Evolutionary conservation across 1,140 invertebrate genomes (phyloP), one percentile per base, ranked within the genome.

Genomic region (Scylla paramamosain): DNA sequence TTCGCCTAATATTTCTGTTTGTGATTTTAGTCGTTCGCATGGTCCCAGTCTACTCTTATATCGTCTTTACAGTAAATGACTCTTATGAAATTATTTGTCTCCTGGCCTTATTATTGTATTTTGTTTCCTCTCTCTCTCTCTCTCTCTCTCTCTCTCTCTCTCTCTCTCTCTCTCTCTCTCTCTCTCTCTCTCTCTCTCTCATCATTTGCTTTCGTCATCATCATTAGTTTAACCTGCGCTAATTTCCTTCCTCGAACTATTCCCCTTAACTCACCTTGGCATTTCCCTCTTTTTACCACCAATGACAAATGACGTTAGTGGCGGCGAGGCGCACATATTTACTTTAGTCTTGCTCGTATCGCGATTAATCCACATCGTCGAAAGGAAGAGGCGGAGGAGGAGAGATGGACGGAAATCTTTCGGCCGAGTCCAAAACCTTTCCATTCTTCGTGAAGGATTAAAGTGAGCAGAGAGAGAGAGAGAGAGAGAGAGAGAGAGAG

Each of bases 401-500:
- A 77, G 20, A n/a, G n/a, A 77, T 52, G 45, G 25, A 31, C 25
- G 39, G 45, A 90, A 90, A 90, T 46, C 88, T 48, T 52, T 39
- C 87, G 20, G 6, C 32, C 32, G 32, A 48, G 46, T 29, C 32
- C 39, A 28, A 45, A 48, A 32, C 16, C 87, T 46, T 89, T 48
- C 32, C 87, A 46, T 45, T 39, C 88, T 90, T 46, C 32, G 88
- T 77, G 67, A 77, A 8, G 67, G 67, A 77, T 77, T 77, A 77
- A 77, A 77, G 67, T 77, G 67, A n/a, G 25, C 20, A 77, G 67
- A 25, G n/a, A n/a, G 20, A 77, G 52, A n/a, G 20, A n/a, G 67
- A 77, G 67, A 77, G 67, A 77, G 67, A 77, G 67, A 77, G 67
- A 77, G 67, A 77, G 67, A 77, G 67, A 77, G 67, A n/a, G 67